Conservation (phyloP, 2,113 vertebrate genomes). For the Xyrauchen texanus region DNA sequence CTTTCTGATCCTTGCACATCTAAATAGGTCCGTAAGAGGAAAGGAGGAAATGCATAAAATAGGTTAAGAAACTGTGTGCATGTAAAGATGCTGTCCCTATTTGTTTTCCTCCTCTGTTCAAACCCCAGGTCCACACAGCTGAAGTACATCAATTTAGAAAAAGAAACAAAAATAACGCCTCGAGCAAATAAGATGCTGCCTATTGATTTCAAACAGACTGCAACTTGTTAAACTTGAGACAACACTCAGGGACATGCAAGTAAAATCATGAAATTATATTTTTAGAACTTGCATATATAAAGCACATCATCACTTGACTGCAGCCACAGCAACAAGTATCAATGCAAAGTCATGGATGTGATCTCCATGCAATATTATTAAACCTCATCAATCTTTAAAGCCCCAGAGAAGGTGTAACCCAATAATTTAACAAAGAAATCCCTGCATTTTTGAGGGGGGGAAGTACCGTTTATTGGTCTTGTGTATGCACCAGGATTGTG, state of each 20-base stretch:
- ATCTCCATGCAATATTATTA: slow-evolving; percentile 7
- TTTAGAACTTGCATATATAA: background rate
- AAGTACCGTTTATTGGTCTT: background rate
- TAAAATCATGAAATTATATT: slow-evolving; percentile 17
- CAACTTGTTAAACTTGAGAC: slow-evolving; percentile 5
- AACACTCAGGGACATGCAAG: background rate
- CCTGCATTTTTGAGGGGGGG: too few species aligned
- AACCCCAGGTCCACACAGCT: slow-evolving; percentile 25
- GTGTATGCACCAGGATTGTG: background rate
- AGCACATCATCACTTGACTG: background rate
- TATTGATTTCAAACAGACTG: slow-evolving; percentile 8
- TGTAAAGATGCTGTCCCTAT: slow-evolving; percentile 54
- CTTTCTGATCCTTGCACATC: background rate
- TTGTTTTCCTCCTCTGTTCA: slow-evolving; percentile 48
- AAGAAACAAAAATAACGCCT: background rate
- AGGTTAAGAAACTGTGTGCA: slow-evolving; percentile 53
- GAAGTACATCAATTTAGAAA: slow-evolving; percentile 46
- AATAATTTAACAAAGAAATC: too few species aligned
- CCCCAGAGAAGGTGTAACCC: background rate
- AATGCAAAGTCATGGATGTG: background rate
- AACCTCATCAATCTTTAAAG: background rate
- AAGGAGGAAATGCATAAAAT: slow-evolving; percentile 43
- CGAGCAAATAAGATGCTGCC: slow-evolving; percentile 1
- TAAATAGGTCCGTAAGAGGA: background rate
- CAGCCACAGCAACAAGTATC: background rate